Percentiles rank a stretch among this genome's conserved stretches.
Evolutionary conservation across 2,113 vertebrate genomes (phyloP).

Genomic region (Corydoras maculifer): DNA sequence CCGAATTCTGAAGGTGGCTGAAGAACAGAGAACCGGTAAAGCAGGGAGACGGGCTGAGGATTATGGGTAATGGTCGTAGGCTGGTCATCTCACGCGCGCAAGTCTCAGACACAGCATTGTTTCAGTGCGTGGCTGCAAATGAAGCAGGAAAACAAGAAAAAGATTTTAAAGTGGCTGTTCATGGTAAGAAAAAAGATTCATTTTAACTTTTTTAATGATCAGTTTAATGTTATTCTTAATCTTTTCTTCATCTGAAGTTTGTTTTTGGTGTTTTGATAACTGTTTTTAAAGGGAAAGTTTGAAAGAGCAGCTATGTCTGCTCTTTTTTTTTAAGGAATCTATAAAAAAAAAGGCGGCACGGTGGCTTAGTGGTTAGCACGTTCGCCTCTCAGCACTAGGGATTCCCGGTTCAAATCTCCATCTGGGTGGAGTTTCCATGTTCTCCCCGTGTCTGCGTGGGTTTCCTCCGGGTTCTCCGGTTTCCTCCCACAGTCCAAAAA

Average conservation of each 20-base stretch:
- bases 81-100: conserved; percentile 77
- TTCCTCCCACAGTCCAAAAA: no score
- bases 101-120: conserved; percentile 79
- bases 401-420: no score
- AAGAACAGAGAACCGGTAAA: conserved; percentile 76
- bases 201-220: background rate
- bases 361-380: no score
- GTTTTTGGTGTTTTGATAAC: conserved; percentile 2
- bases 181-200: conserved; percentile 66
- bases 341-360: no score
- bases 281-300: conserved; percentile 15
- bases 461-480: no score
- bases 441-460: no score
- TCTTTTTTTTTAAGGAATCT: no score
- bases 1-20: conserved; percentile 72
- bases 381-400: no score
- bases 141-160: conserved; percentile 75
- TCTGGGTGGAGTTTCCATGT: no score
- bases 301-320: background rate
- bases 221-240: background rate
- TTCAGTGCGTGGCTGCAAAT: conserved; percentile 84
- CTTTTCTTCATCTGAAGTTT: background rate
- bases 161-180: conserved; percentile 82
- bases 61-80: conserved; percentile 72
- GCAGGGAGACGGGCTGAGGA: conserved; percentile 63